Conservation (phyloP, 2,888 invertebrate species). For the Parnassius apollo region DNA sequence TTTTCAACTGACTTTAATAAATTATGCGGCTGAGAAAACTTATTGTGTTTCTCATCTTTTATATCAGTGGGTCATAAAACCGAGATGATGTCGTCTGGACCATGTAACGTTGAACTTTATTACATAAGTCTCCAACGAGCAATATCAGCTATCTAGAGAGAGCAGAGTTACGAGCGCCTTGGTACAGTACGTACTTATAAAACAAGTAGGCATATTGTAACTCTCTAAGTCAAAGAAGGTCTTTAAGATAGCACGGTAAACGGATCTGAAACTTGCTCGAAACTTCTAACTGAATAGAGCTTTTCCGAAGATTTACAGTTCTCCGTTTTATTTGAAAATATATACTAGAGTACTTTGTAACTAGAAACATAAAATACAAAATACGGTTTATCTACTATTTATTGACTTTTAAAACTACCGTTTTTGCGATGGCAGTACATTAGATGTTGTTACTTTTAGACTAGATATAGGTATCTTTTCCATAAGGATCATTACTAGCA, state of each 20-base stretch:
- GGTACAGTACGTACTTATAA: neutral
- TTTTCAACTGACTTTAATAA: no score
- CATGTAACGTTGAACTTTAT: neutral
- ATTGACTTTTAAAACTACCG: no score
- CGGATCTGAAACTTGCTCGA: slow-evolving; percentile 9
- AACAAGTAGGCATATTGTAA: neutral
- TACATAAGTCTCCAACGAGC: neutral
- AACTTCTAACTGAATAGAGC: neutral
- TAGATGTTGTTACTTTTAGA: no score
- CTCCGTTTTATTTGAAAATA: no score
- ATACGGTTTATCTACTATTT: no score
- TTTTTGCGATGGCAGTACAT: no score
- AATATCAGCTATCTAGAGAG: slow-evolving; percentile 3
- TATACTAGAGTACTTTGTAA: no score
- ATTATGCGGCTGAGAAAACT: no score
- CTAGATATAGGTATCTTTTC: no score
- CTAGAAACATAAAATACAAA: no score
- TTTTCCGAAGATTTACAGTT: slow-evolving; percentile 3
- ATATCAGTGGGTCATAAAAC: neutral
- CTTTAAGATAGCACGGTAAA: neutral
- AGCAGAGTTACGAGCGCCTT: neutral
- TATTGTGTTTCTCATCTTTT: no score
- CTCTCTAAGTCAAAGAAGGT: slow-evolving; percentile 15
- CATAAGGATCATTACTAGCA: no score
- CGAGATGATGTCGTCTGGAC: neutral